Conservation (phyloP, 1,140 invertebrate genomes). For the Drosophila orena region DNA sequence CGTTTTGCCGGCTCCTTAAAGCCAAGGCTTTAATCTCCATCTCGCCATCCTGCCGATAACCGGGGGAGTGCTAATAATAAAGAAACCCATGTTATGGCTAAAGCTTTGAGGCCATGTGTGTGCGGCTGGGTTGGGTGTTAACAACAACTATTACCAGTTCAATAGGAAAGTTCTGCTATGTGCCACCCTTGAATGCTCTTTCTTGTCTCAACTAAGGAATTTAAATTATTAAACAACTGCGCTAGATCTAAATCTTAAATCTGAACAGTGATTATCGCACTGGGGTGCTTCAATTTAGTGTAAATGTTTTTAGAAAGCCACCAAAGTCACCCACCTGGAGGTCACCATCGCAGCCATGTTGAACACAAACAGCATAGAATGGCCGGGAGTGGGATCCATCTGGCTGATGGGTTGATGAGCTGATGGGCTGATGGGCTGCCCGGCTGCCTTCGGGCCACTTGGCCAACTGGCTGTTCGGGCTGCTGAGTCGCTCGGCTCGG, state of each 20-base stretch:
- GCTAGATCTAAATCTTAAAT: too few species aligned
- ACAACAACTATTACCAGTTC: constrained; percentile 17
- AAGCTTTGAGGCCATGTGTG: constrained; percentile 35
- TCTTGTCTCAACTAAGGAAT: background rate
- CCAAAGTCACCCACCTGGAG: background rate
- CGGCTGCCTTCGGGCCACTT: constrained; percentile 16
- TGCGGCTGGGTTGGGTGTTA: constrained; percentile 14
- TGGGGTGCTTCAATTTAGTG: too few species aligned
- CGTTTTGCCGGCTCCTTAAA: constrained; percentile 51
- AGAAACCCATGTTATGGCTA: constrained; percentile 24
- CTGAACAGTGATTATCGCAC: too few species aligned
- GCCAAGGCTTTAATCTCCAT: constrained; percentile 27
- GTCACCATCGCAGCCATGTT: constrained; percentile 19
- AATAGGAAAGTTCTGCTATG: constrained; percentile 10
- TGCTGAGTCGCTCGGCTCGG: constrained; percentile 20
- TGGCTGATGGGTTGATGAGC: constrained; percentile 31
- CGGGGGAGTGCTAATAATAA: constrained; percentile 37
- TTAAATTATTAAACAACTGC: too few species aligned
- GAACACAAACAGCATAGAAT: constrained; percentile 43
- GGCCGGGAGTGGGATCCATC: constrained; percentile 1
- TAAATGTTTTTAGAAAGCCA: background rate
- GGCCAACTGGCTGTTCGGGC: constrained; percentile 16
- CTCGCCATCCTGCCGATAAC: background rate
- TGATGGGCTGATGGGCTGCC: constrained; percentile 27
- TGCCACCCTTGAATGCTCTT: too few species aligned